Evolutionary conservation across 2,888 invertebrate species (phyloP), one percentile per base, ranked within the genome.

Genomic region (Parnassius orleans): DNA sequence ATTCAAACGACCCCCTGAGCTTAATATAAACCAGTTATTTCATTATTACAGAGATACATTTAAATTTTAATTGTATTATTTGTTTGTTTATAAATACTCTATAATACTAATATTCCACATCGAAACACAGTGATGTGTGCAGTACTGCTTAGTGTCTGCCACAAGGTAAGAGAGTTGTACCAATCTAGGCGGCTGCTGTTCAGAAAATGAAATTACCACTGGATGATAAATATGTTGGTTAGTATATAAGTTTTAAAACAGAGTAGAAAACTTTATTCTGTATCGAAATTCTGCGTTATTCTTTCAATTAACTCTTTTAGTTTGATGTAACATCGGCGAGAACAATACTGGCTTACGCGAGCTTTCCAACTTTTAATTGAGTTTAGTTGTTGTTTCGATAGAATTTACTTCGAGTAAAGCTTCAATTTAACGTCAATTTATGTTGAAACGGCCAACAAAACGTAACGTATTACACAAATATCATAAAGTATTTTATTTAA

Each of bases 341-440:
- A 60, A 63, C 63, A 63, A 60, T 63, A 60, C 60, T 63, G 63
- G 60, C 63, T 63, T 63, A 63, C 63, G 60, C 59, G 60, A 52
- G 63, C 63, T 63, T 63, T 60, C 63, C 56, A 63, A 63, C 63
- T 63, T 63, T 63, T 63, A 63, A 63, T 63, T 63, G 63, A 63
- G 63, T 63, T 63, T 63, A 63, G 60, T 63, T 63, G 63, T 63
- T 63, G 60, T 60, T 63, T 63, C 63, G 60, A 63, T 63, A 63
- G 63, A 63, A 63, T 63, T 63, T 63, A 60, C 63, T 60, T 56
- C 55, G 46, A 63, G 63, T 56, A 63, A 63, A 63, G 56, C 63
- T 63, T 63, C 60, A 60, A 60, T 63, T 60, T 59, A 60, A 43
- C 55, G 55, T 63, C 63, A 50, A 60, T 63, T 63, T 42, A 56